These are phyloP conservation scores for Helogale parvula DNA, from an alignment of 2,113 vertebrate genomes.

Conservation along the genomic window DNA sequence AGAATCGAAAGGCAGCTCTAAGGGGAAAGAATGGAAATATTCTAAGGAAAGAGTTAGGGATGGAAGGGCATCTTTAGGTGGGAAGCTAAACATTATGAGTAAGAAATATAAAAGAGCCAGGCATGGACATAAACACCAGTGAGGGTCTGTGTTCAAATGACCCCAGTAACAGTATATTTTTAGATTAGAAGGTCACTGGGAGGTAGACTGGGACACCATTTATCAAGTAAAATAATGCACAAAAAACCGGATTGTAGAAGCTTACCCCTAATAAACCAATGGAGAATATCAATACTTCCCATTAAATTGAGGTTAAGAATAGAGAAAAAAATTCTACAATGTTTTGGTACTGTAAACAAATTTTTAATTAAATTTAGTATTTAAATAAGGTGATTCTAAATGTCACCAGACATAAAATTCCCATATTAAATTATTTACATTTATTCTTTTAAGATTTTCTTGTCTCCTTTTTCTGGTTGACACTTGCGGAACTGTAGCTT, in stretches of 20 bases:
- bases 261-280: background rate
- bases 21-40: background rate
- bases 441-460: background rate
- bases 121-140: background rate
- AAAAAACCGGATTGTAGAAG: background rate
- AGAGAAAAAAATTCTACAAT: background rate
- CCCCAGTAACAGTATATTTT: background rate
- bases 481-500: background rate
- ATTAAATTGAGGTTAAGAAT: background rate
- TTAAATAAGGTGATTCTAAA: constrained; percentile 18
- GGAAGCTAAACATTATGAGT: background rate
- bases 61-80: background rate
- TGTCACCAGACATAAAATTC: background rate
- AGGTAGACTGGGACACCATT: background rate
- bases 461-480: background rate
- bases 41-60: background rate
- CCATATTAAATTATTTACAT: background rate
- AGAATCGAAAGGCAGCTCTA: background rate
- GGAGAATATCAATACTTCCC: background rate
- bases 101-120: background rate
- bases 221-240: background rate
- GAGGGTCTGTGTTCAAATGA: background rate
- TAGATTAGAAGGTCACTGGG: background rate
- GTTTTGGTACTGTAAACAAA: background rate
- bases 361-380: background rate